A percentile compares a stretch with the other conserved stretches of the same genome.
Conservation (phyloP, 2,113 vertebrate species). For the Antennarius striatus region DNA sequence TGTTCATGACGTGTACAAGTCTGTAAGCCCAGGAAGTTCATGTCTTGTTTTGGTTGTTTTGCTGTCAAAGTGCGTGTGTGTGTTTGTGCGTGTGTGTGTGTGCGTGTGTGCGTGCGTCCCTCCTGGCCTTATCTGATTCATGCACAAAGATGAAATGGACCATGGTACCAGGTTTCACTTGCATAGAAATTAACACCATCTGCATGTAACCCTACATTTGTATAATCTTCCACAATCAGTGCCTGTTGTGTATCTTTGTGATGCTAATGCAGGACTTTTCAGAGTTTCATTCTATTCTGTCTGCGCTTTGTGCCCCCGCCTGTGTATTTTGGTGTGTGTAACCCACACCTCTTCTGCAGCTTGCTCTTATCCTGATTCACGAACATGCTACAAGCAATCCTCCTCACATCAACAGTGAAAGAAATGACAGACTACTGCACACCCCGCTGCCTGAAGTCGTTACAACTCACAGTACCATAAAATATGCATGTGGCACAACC, state of each 20-base stretch:
- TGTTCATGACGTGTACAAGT: neutral
- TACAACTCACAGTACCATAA: too few relatives aligned
- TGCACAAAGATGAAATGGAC: constrained; percentile 29
- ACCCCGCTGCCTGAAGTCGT: too few relatives aligned
- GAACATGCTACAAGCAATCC: too few relatives aligned
- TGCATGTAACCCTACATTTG: too few relatives aligned
- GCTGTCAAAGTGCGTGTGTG: neutral
- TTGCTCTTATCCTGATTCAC: too few relatives aligned
- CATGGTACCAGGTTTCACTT: neutral
- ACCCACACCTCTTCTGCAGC: too few relatives aligned
- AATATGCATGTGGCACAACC: too few relatives aligned
- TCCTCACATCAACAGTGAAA: too few relatives aligned
- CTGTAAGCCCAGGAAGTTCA: neutral
- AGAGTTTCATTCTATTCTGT: neutral
- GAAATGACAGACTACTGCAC: too few relatives aligned
- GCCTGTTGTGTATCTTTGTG: neutral
- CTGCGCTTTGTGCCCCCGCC: constrained; percentile 1
- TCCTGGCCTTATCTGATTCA: constrained; percentile 12
- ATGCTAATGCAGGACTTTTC: neutral
- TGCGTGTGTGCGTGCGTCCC: constrained; percentile 9
- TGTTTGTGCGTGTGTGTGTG: constrained; percentile 12
- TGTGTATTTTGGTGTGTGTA: neutral
- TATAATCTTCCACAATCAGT: neutral
- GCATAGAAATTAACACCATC: neutral
- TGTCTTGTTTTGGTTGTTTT: too few relatives aligned